A percentile compares a stretch with the other conserved stretches of the same genome.
Conservation (phyloP, 2,888 invertebrate species). For the Tuberolachnus salignus region DNA sequence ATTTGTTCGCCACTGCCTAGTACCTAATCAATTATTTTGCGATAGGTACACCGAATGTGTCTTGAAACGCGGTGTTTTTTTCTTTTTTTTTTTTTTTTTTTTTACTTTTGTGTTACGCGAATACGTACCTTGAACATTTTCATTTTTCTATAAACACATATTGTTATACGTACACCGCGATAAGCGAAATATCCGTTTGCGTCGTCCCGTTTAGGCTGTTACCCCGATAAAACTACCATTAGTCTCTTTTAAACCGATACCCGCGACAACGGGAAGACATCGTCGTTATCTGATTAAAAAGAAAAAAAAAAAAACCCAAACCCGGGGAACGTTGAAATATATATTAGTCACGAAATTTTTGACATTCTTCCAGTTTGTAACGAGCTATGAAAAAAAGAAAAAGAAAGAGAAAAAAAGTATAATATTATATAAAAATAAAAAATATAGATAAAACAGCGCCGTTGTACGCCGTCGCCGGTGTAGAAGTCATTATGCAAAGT, state of each 20-base stretch:
- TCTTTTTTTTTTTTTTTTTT: neutral
- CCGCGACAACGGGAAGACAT: neutral
- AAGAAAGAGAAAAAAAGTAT: conserved; percentile 6
- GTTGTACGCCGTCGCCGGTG: neutral
- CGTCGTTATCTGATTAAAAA: neutral
- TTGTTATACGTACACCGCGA: neutral
- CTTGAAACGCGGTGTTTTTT: neutral
- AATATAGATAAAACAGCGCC: conserved; percentile 1
- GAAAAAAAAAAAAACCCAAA: neutral
- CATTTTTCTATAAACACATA: neutral
- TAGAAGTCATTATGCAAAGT: no score
- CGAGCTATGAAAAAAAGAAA: conserved; percentile 2
- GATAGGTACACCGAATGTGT: neutral
- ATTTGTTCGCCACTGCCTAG: no score
- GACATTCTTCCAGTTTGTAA: conserved; percentile 11
- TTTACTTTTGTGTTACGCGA: neutral
- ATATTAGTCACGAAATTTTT: conserved; percentile 11
- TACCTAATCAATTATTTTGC: neutral
- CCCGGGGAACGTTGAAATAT: neutral
- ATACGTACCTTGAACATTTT: neutral
- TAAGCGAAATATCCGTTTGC: neutral
- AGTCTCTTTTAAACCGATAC: conserved; percentile 27
- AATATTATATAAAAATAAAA: no score
- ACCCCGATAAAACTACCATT: conserved; percentile 19
- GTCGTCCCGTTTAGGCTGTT: neutral